Base-by-base conservation (phyloP, 2,797 vertebrate genomes). In the Anguilla pacifica region DNA sequence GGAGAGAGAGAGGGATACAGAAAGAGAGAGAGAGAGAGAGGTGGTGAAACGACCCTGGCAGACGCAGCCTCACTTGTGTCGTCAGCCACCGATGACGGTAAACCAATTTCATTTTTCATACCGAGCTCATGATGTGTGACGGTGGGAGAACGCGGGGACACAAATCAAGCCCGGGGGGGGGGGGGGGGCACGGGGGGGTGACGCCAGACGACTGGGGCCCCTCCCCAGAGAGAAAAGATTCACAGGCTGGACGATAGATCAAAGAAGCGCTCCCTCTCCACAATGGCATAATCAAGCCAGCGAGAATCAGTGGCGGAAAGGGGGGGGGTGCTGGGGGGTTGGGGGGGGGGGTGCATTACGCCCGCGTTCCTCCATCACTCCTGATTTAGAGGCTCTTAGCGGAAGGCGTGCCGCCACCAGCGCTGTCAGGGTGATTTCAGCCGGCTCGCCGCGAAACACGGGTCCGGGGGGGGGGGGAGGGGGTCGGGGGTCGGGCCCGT, bases 51-150 rank as follows among this genome's bases (percentile, higher is more conserved):
- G 83, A 35, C 51, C 39, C 35, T n/a, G 39, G 25, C 31, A 31
- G 85, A 28, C 0, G 31, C 49, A 49, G 15, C 10, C 4, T 3
- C 13, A 35, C 61, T n/a, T 0, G 25, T 70, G 25, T 35, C 72
- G 57, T 35, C 10, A 83, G 46, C 6, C 61, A 15, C 22, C 28
- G 57, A 83, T n/a, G 53, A 49, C 4, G 43, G 28, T 72, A 67
- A 55, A 77, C 64, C 85, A 86, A 72, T 72, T 53, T 35, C 17
- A 86, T 86, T 77, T 77, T 77, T 77, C 85, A 86, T 77, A 77
- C 31, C 31, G 7, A 46, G 57, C 28, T 25, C 57, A 67, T 67
- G 84, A 85, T 53, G 64, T 77, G 64, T 86, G 67, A 86, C 85
- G 70, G 70, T 49, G 13, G 85, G 83, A n/a, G 53, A 55, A 70